Percentiles rank a stretch among this genome's conserved stretches.
Evolutionary conservation across 2,113 vertebrate species (phyloP).

Genomic region (Cathartes aura): DNA sequence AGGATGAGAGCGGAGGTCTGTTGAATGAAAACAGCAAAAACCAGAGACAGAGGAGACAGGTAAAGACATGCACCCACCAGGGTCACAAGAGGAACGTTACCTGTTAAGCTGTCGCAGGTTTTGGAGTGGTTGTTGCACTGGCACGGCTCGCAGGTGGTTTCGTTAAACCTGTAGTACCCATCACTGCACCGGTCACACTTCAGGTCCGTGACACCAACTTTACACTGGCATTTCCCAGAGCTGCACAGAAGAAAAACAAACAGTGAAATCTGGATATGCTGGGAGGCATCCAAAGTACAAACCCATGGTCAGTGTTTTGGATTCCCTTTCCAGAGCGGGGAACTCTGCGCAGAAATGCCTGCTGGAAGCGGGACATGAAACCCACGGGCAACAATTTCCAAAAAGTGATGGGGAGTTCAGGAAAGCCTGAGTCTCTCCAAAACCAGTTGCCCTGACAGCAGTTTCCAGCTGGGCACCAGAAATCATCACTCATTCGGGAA

Average conservation of each 20-base stretch:
- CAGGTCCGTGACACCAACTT: slow-evolving; percentile 51
- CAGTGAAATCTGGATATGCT: neutral
- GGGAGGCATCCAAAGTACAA: neutral
- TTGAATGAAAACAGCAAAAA: neutral
- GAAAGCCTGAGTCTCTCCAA: neutral
- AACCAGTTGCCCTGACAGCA: neutral
- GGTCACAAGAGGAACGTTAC: slow-evolving; percentile 25
- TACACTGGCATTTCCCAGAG: slow-evolving; percentile 77
- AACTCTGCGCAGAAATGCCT: neutral
- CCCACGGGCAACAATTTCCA: neutral
- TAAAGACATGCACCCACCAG: neutral
- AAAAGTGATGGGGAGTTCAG: neutral
- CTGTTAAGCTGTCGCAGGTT: slow-evolving; percentile 72
- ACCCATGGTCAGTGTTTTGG: neutral
- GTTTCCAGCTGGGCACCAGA: neutral
- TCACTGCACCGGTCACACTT: slow-evolving; percentile 73
- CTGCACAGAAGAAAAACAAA: slow-evolving; percentile 51
- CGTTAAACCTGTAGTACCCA: slow-evolving; percentile 65
- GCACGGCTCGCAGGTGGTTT: slow-evolving; percentile 65
- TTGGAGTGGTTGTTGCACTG: slow-evolving; percentile 74
- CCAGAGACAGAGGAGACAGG: neutral
- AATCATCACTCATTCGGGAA: neutral
- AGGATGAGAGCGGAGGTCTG: neutral
- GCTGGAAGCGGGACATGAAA: neutral
- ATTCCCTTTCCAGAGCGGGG: neutral